Percentiles rank a stretch among this genome's conserved stretches.
Conservation (phyloP, 2,113 vertebrate species). For the Hoplias malabaricus region DNA sequence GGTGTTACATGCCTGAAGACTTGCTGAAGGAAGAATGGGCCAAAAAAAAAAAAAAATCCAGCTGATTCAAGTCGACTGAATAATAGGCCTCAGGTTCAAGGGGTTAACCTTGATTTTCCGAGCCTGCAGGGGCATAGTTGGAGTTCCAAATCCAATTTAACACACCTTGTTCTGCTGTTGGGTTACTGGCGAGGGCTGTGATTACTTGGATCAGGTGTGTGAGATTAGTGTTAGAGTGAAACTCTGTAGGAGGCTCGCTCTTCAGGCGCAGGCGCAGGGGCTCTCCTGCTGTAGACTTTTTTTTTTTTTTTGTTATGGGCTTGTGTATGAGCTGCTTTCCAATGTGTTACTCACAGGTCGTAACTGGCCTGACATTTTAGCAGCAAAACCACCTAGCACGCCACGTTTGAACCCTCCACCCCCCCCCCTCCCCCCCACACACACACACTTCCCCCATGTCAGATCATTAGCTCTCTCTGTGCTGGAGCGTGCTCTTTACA, state of each 20-base stretch:
- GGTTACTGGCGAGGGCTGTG: neutral
- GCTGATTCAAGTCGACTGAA: neutral
- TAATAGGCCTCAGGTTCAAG: neutral
- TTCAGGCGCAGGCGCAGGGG: neutral
- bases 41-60: neutral
- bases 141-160: conserved; percentile 1
- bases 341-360: neutral
- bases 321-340: neutral
- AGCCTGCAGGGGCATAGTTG: neutral
- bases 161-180: neutral
- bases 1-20: no score
- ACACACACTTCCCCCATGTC: no score
- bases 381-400: neutral
- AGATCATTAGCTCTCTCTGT: neutral
- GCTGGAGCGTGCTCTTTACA: neutral
- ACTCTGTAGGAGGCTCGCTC: neutral
- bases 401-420: neutral
- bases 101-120: neutral
- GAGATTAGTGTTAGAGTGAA: neutral
- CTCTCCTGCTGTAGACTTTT: conserved; percentile 4
- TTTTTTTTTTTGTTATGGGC: neutral
- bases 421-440: neutral
- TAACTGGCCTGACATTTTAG: neutral
- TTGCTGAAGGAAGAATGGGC: no score
- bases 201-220: neutral